Conservation (phyloP, 1,140 invertebrate genomes). For the Dryas iulia region DNA sequence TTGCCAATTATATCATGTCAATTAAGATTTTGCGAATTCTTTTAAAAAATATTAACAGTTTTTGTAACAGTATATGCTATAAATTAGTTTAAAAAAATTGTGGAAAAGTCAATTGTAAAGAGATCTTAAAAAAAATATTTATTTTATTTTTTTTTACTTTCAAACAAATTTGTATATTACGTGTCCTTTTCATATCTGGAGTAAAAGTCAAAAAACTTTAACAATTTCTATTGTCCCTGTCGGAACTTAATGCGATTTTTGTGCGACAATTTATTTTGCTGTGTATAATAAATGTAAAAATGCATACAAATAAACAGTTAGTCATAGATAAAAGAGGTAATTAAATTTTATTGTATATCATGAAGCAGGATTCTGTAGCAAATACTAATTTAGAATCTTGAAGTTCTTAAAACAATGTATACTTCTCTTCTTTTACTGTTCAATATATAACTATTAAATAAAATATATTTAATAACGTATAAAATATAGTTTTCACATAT, state of each 20-base stretch:
- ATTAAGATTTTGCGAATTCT: neutral
- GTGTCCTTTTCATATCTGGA: neutral
- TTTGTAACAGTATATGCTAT: neutral
- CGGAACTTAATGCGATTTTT: neutral
- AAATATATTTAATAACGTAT: slow-evolving; percentile 10
- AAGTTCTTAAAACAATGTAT: neutral
- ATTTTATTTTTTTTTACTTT: neutral
- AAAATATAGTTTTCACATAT: neutral
- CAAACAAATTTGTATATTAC: neutral
- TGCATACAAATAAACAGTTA: neutral
- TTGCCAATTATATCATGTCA: neutral
- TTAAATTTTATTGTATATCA: neutral
- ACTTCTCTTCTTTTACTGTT: neutral
- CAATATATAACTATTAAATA: neutral
- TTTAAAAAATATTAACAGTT: neutral
- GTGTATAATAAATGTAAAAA: neutral
- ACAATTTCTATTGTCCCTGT: neutral
- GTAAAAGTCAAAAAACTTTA: neutral
- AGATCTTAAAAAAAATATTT: too few species aligned
- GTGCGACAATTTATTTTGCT: too few species aligned
- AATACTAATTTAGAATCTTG: neutral
- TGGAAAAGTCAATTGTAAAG: neutral
- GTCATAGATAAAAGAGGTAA: neutral
- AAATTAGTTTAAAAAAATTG: neutral
- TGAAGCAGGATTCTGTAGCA: neutral